Conservation (phyloP, 2,113 vertebrate species). For the Cynocephalus volans region DNA sequence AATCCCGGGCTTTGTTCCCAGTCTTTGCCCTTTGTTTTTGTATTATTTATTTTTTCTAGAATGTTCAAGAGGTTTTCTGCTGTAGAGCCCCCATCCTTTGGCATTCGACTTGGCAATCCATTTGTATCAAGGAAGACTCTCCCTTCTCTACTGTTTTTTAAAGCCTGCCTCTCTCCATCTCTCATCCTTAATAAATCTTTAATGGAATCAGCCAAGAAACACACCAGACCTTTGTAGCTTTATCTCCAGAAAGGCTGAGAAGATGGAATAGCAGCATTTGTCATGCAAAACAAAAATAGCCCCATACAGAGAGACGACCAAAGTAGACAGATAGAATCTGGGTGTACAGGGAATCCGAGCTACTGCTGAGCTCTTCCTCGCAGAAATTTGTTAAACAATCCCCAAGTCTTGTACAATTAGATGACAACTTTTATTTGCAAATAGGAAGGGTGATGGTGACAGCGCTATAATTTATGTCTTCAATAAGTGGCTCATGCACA, state of each 20-base stretch:
- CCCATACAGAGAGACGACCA: neutral
- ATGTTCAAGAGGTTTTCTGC: neutral
- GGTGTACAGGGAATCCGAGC: slow-evolving; percentile 73
- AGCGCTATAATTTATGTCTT: slow-evolving; percentile 88
- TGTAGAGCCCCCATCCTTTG: neutral
- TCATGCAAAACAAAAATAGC: slow-evolving; percentile 29
- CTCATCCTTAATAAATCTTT: slow-evolving; percentile 79
- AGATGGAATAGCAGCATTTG: slow-evolving; percentile 52
- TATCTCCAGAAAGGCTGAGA: slow-evolving; percentile 75
- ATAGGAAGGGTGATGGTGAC: slow-evolving; percentile 86
- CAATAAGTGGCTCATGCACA: slow-evolving; percentile 87
- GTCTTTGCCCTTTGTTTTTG: neutral
- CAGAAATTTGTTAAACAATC: slow-evolving; percentile 88
- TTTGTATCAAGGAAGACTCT: neutral
- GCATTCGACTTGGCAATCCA: neutral
- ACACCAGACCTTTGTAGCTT: slow-evolving; percentile 48
- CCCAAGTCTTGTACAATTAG: slow-evolving; percentile 87
- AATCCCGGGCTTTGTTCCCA: neutral
- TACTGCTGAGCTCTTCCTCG: slow-evolving; percentile 40
- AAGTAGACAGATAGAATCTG: slow-evolving; percentile 81
- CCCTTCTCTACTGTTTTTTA: neutral
- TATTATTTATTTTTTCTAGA: neutral
- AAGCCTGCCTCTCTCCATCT: slow-evolving; percentile 55
- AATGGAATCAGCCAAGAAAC: slow-evolving; percentile 77
- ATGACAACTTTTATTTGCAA: slow-evolving; percentile 90